Base-by-base conservation (phyloP, 2,888 invertebrate species). In the Heliconius ethilla region DNA sequence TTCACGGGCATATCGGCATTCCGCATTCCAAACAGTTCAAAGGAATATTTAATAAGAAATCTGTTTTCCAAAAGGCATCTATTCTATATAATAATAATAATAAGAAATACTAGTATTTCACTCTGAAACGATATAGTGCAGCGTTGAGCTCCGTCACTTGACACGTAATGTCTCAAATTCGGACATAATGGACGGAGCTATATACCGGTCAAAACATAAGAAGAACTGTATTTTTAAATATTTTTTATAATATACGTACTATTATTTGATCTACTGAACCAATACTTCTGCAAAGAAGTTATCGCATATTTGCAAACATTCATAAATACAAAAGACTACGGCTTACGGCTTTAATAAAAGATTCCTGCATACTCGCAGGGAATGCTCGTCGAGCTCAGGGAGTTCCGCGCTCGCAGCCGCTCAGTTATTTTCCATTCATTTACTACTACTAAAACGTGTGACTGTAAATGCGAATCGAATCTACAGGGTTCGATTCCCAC, bases 301-400 rank as follows among this genome's bases (percentile, higher is more conserved):
- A 69, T 69, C 37, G 40, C 67, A 69, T 69, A 69, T 37, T 72
- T 55, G 55, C 55, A 72, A 70, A 27, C 51, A 10, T 33, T 18
- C 51, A 55, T 55, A 72, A 70, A 70, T 33, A 69, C 37, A 70
- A 70, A 13, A 27, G 76, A 45, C 10, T 69, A 63, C 63, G 51
- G 29, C n/a, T 25, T 40, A 76, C 63, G 72, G 77, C 51, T 51
- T 66, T 74, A 73, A 77, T 77, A 55, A 77, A 66, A 77, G 66
- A 77, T 77, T 77, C 77, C 77, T 9, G 25, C 11, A 65, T 33
- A 33, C 33, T 33, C 33, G 33, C 33, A 9, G 25, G 18, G 66
- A 66, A 77, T 77, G 70, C 63, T 65, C 72, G 55, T 15, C 59
- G 65, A 29, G 72, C 66, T 65, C 62, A 22, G 29, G 59, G 69